Evolutionary conservation across 1,140 invertebrate genomes (phyloP).

Genomic region (Planococcus citri): DNA sequence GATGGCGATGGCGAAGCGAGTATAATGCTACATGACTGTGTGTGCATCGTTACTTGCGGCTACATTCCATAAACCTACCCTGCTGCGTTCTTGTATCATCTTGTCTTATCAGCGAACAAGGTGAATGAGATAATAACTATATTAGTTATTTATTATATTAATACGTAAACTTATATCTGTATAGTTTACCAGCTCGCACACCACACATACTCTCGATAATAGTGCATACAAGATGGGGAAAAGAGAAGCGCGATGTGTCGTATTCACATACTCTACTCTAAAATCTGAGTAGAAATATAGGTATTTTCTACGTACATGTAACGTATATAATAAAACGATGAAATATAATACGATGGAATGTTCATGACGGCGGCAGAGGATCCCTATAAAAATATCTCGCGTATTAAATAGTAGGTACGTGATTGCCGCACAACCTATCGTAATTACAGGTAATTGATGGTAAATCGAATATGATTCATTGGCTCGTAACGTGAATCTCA

Average conservation of each 20-base stretch:
- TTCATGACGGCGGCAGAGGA: not conserved
- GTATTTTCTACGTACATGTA: too few species aligned
- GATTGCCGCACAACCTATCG: not conserved
- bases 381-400: not conserved
- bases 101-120: constrained; percentile 6
- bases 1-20: not conserved
- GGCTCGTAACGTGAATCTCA: too few species aligned
- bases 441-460: not conserved
- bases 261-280: too few species aligned
- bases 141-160: constrained; percentile 5
- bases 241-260: too few species aligned
- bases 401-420: not conserved
- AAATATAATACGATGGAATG: constrained; percentile 1
- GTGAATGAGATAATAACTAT: constrained; percentile 7
- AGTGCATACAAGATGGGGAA: too few species aligned
- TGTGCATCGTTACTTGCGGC: not conserved
- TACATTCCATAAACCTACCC: constrained; percentile 6
- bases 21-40: not conserved
- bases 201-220: too few species aligned
- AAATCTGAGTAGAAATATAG: too few species aligned
- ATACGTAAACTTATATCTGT: too few species aligned
- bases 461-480: too few species aligned
- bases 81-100: not conserved
- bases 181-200: too few species aligned
- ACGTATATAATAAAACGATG: not conserved